These are phyloP conservation scores for Blastobasis adustella DNA, from an alignment of 2,888 invertebrate genomes.

Conservation along the genomic window DNA sequence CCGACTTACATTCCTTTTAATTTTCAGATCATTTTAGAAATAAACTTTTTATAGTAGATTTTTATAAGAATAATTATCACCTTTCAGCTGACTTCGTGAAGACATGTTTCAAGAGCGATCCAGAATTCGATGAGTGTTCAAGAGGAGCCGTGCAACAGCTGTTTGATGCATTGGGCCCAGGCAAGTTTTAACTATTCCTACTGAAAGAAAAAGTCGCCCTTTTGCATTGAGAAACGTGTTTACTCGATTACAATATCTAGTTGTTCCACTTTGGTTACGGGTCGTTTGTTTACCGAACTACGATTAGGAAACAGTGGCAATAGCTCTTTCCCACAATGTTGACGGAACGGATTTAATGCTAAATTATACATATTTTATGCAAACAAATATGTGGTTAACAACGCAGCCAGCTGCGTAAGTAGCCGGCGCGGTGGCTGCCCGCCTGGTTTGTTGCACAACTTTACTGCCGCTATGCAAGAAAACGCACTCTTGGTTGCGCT, in stretches of 20 bases:
- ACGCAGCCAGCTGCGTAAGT: slow-evolving; percentile 33
- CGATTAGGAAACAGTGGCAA: not conserved
- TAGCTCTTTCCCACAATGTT: not conserved
- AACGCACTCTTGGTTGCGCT: slow-evolving; percentile 25
- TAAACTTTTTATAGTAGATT: too few species aligned
- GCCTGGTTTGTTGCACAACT: slow-evolving; percentile 45
- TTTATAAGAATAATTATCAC: not conserved
- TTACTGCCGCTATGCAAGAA: slow-evolving; percentile 13
- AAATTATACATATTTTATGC: slow-evolving; percentile 8
- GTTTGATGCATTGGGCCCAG: slow-evolving; percentile 76
- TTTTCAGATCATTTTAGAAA: too few species aligned
- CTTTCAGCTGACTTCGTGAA: slow-evolving; percentile 80
- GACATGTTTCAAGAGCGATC: slow-evolving; percentile 78
- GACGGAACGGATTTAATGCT: slow-evolving; percentile 2
- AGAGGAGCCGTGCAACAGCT: slow-evolving; percentile 79
- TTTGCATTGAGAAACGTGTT: too few species aligned
- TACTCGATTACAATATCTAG: too few species aligned
- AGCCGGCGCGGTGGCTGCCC: slow-evolving; percentile 32
- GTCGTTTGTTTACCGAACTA: too few species aligned
- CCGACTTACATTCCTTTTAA: too few species aligned
- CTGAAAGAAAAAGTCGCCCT: too few species aligned
- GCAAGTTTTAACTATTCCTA: slow-evolving; percentile 26
- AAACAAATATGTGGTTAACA: slow-evolving; percentile 15
- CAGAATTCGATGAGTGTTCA: slow-evolving; percentile 79
- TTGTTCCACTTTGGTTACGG: too few species aligned